Conservation (phyloP, 2,113 vertebrate genomes). For the Periophthalmus modestus region DNA sequence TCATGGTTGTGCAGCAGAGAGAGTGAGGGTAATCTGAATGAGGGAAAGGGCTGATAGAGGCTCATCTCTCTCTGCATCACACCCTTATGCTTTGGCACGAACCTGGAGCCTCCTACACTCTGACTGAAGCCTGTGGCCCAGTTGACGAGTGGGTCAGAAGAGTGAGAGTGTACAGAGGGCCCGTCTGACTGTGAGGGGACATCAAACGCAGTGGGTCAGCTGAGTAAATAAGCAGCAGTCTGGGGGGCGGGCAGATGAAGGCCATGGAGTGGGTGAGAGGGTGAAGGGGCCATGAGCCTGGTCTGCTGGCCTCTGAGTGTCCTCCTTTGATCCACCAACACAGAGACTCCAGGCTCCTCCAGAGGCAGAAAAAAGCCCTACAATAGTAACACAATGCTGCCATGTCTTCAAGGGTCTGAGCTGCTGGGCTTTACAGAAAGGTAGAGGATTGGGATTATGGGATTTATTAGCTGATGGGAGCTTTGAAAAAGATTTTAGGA, state of each 20-base stretch:
- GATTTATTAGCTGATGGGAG: constrained; percentile 69
- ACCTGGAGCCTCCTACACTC: constrained; percentile 49
- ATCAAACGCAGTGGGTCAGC: constrained; percentile 72
- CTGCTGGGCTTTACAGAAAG: constrained; percentile 41
- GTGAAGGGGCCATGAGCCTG: constrained; percentile 59
- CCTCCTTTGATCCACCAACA: constrained; percentile 65
- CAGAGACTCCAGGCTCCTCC: constrained; percentile 44
- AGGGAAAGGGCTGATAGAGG: constrained; percentile 61
- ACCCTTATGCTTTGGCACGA: constrained; percentile 70
- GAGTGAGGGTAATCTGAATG: constrained; percentile 43
- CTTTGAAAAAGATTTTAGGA: constrained; percentile 56
- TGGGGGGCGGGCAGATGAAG: constrained; percentile 59
- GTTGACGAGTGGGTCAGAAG: constrained; percentile 50
- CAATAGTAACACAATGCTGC: constrained; percentile 62
- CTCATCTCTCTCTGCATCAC: constrained; percentile 54
- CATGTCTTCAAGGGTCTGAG: constrained; percentile 41
- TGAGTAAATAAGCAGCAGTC: constrained; percentile 69
- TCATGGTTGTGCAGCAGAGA: constrained; percentile 49
- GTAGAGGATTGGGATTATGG: constrained; percentile 65
- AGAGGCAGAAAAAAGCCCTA: constrained; percentile 40
- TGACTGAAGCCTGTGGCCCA: constrained; percentile 36
- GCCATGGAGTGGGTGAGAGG: constrained; percentile 68
- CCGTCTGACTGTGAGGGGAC: constrained; percentile 50
- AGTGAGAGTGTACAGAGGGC: constrained; percentile 8
- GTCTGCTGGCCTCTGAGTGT: constrained; percentile 53